A percentile compares a stretch with the other conserved stretches of the same genome.
These are phyloP conservation scores for Speoplatyrhinus poulsoni DNA, from an alignment of 2,113 vertebrate genomes.

Conservation along the genomic window DNA sequence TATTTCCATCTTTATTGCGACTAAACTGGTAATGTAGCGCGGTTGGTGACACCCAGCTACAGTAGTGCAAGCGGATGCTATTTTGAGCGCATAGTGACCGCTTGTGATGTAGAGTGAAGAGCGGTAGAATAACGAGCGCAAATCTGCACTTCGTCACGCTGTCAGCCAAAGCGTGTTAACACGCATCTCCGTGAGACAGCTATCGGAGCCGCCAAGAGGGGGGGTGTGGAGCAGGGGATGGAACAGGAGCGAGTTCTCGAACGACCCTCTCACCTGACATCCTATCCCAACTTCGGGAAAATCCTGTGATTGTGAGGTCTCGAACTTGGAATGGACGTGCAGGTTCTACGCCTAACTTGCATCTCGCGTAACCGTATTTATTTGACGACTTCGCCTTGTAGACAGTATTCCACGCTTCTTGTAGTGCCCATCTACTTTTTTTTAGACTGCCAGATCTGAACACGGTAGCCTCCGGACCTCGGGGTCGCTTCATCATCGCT, in stretches of 20 bases:
- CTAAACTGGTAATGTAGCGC: not conserved
- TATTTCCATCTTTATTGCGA: not conserved
- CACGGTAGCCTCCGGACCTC: not conserved
- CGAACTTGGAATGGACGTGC: too few relatives aligned
- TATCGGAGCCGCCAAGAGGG: slow-evolving; percentile 16
- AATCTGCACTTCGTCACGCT: slow-evolving; percentile 73
- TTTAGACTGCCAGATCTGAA: not conserved
- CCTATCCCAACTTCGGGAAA: too few relatives aligned
- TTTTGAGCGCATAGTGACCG: slow-evolving; percentile 50
- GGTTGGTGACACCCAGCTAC: slow-evolving; percentile 14
- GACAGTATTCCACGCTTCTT: too few relatives aligned
- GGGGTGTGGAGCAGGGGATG: not conserved
- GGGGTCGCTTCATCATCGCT: slow-evolving; percentile 11
- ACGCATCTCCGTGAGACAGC: not conserved
- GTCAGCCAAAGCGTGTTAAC: slow-evolving; percentile 43
- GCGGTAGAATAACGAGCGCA: slow-evolving; percentile 36
- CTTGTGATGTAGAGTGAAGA: slow-evolving; percentile 56
- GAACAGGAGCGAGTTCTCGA: too few relatives aligned
- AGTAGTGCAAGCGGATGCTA: slow-evolving; percentile 29
- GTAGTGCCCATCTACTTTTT: slow-evolving; percentile 25
- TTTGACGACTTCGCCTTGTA: not conserved
- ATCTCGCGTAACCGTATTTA: not conserved
- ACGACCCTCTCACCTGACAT: too few relatives aligned
- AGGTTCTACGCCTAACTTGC: not conserved
- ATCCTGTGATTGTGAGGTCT: too few relatives aligned